phyloP scores from a whole-genome alignment of 2,113 vertebrate genomes.

The Mesitornis unicolor region DNA sequence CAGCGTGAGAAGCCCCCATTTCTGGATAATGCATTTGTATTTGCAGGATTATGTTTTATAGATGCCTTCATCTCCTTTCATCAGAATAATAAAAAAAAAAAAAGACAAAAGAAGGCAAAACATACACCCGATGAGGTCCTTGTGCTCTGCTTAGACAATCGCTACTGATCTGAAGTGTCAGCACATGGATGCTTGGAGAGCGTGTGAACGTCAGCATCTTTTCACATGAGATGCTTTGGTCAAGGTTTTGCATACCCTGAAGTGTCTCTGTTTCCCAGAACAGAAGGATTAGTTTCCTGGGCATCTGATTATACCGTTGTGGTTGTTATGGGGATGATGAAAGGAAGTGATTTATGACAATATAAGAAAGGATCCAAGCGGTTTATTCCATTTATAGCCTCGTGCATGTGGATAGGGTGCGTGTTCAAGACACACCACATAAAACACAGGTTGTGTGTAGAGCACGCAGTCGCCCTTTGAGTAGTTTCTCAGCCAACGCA shows the following conservation, averaged over 20 bases:
- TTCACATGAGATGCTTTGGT: background rate
- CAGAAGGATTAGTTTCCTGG: background rate
- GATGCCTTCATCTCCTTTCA: background rate
- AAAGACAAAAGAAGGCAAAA: background rate
- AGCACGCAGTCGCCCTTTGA: background rate
- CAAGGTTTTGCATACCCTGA: background rate
- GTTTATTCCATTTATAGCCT: background rate
- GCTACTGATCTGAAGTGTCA: background rate
- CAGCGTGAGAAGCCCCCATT: background rate
- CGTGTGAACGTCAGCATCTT: background rate
- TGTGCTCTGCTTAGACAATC: background rate
- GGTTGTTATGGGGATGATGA: conserved; percentile 1
- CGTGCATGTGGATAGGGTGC: background rate
- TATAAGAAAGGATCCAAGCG: background rate
- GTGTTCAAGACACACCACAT: background rate
- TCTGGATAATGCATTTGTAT: background rate
- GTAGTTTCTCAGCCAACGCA: background rate
- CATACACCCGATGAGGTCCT: background rate
- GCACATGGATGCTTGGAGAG: background rate
- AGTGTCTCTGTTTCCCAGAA: background rate
- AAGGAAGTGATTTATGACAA: background rate
- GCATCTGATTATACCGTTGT: background rate
- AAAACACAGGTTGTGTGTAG: background rate
- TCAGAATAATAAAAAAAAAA: too few species aligned
- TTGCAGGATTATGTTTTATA: background rate